Evolutionary conservation across 1,140 invertebrate genomes (phyloP), one percentile per base, ranked within the genome.

Genomic region (Ladona fulva): DNA sequence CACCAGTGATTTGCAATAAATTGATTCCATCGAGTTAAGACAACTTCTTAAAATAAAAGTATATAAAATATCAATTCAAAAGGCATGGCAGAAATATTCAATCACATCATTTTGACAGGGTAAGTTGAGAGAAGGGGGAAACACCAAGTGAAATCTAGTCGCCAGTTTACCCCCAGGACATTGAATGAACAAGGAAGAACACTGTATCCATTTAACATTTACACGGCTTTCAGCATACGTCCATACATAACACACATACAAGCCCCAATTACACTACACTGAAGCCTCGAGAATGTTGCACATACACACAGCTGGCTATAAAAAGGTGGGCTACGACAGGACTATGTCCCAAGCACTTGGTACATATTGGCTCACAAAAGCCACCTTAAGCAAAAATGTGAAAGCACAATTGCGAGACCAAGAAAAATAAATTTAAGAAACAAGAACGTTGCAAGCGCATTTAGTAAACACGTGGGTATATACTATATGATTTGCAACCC

Each of bases 51-150:
- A 66, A 66, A 66, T 66, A 66, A 66, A 6, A 5, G 3, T 66
- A 66, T 66, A 66, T 66, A 66, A 66, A 66, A 66, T 66, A n/a
- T n/a, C n/a, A 66, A 19, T 66, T 66, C n/a, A 66, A 66, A 66
- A 66, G 52, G 52, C 52, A 66, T 66, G 52, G 52, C 52, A 22
- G 52, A 66, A 5, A 6, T 66, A 66, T 5, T 3, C 52, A 66
- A 66, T 66, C 52, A 66, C 52, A 66, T 66, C 3, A 66, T 22
- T 66, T 16, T 19, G 44, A 66, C 3, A 66, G 3, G 52, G 29
- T 37, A 37, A 66, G 52, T 6, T 19, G 3, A 6, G n/a, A 5
- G 14, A 12, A 66, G 1, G 3, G 52, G 52, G 52, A 3, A 66
- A 66, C 52, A 66, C n/a, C 52, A 66, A 66, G 52, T 12, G n/a